Conservation (phyloP, 2,797 vertebrate genomes). For the Emys orbicularis region DNA sequence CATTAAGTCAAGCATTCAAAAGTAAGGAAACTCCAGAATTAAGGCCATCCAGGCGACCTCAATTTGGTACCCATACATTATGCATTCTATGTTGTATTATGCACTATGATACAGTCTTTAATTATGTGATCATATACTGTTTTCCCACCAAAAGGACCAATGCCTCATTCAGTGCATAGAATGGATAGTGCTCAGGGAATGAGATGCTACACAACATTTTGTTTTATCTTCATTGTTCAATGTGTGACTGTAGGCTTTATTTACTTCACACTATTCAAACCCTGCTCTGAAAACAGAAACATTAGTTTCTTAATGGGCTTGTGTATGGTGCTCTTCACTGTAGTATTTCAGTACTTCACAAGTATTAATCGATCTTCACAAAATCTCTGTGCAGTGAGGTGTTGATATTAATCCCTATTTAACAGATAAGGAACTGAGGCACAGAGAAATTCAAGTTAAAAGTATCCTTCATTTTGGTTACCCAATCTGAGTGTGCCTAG, state of each 20-base stretch:
- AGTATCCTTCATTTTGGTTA: neutral
- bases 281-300: neutral
- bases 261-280: neutral
- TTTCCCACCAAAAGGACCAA: neutral
- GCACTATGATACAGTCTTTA: neutral
- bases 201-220: neutral
- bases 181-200: neutral
- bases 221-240: neutral
- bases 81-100: neutral
- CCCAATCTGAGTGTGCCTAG: neutral
- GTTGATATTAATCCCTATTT: neutral
- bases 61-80: neutral
- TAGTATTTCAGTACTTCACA: neutral
- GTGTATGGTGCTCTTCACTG: neutral
- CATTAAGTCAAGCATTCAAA: neutral
- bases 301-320: neutral
- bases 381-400: neutral
- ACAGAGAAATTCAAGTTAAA: neutral
- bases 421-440: neutral
- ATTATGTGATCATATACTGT: neutral
- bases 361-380: neutral
- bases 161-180: neutral
- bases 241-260: neutral
- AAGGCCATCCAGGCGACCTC: neutral
- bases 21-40: neutral